phyloP scores from a whole-genome alignment of 2,888 invertebrate genomes.

The Tetragonula carbonaria region DNA sequence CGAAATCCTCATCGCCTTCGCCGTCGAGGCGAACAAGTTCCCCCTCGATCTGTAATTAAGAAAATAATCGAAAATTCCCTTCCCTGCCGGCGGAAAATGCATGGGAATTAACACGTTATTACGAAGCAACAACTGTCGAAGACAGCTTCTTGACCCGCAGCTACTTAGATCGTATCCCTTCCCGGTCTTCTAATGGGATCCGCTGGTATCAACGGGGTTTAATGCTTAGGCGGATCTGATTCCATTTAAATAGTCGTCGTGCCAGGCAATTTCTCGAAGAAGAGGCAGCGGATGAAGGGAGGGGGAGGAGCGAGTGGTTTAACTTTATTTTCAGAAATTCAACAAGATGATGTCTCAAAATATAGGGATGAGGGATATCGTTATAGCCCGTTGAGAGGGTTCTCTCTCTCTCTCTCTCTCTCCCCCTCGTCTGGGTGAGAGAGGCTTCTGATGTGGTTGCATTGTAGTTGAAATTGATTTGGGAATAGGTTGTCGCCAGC shows the following conservation, averaged over 20 bases:
- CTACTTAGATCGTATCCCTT: slow-evolving; percentile 25
- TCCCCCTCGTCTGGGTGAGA: slow-evolving; percentile 6
- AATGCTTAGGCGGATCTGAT: slow-evolving; percentile 53
- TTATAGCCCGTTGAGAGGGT: slow-evolving; percentile 32
- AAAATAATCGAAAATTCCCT: neutral
- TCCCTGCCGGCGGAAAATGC: neutral
- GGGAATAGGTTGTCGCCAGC: slow-evolving; percentile 63
- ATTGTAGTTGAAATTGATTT: slow-evolving; percentile 73
- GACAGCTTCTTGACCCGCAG: slow-evolving; percentile 16
- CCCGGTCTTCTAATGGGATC: slow-evolving; percentile 36
- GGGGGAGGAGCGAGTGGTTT: slow-evolving; percentile 5
- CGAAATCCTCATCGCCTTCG: too few relatives aligned
- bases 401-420: neutral
- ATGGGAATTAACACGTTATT: slow-evolving; percentile 1
- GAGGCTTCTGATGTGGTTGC: slow-evolving; percentile 51
- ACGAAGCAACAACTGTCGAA: slow-evolving; percentile 27
- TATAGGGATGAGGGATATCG: slow-evolving; percentile 33
- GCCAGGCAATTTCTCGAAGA: slow-evolving; percentile 58
- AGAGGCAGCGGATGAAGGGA: neutral
- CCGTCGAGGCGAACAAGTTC: neutral
- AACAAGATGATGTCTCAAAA: slow-evolving; percentile 15
- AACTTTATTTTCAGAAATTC: slow-evolving; percentile 47
- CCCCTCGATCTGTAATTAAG: neutral
- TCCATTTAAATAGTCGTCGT: slow-evolving; percentile 58
- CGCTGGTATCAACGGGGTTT: slow-evolving; percentile 33